phyloP scores from a whole-genome alignment of 2,888 invertebrate species.

The Deroplatys truncata region DNA sequence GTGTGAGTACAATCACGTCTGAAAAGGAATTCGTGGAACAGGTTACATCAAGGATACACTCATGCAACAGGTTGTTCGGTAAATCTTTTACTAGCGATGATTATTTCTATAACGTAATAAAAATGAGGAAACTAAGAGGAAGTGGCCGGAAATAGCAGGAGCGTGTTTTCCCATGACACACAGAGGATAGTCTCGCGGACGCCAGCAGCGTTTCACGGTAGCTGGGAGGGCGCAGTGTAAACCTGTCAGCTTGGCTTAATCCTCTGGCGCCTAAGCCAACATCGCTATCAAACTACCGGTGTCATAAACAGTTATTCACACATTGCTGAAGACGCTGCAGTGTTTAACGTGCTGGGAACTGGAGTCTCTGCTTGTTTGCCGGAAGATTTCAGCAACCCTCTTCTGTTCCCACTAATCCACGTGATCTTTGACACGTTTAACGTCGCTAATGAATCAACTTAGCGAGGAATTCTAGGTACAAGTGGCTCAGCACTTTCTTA shows the following conservation, averaged over 20 bases:
- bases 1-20: no score
- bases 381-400: not conserved
- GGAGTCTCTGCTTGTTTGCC: not conserved
- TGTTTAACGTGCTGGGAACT: not conserved
- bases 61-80: no score
- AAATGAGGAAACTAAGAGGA: no score
- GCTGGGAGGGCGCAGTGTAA: conserved; percentile 1
- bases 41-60: no score
- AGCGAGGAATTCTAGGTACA: not conserved
- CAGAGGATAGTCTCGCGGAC: not conserved
- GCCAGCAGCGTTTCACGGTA: not conserved
- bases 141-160: no score
- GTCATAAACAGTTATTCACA: not conserved
- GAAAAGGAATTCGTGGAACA: no score
- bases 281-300: not conserved
- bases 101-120: no score
- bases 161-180: not conserved
- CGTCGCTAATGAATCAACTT: not conserved
- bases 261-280: conserved; percentile 4
- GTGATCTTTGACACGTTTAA: not conserved
- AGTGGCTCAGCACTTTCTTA: not conserved
- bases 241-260: conserved; percentile 6
- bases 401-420: not conserved
- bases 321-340: not conserved
- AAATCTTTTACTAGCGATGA: no score